Evolutionary conservation across 1,140 invertebrate species (phyloP), one percentile per base, ranked within the genome.

Genomic region (Limonius californicus): DNA sequence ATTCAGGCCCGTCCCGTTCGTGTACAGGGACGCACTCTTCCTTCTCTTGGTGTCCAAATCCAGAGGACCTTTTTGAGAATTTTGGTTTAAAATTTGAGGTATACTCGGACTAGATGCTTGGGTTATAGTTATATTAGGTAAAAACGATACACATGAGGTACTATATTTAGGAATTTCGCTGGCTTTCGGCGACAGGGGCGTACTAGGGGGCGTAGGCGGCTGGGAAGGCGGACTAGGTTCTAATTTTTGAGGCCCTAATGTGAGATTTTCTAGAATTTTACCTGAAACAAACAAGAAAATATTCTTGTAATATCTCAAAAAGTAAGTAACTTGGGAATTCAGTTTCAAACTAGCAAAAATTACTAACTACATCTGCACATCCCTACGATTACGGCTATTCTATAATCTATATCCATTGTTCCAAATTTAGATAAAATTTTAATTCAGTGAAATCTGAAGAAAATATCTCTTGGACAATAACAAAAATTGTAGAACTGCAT

Each of bases 231-330:
- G 68, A n/a, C 54, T 59, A 19, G 21, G 47, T 16, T 54, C 53
- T 23, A 32, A 32, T 50, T 50, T 64, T 20, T 65, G 54, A 18
- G 69, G 67, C 23, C 69, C 69, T 11, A 74, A 53, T 7, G 72
- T 68, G 18, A 76, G 66, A 60, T 74, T 77, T 62, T 76, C 74
- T 61, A 75, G 69, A 42, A 77, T 72, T 73, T 76, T 75, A 57
- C 74, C 75, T 76, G 70, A 39, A 75, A 76, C 30, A 66, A 65
- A 59, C 56, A 67, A 63, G 56, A 62, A 62, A 62, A 55, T 2
- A 1, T 50, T 50, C 7, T 21, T 18, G 7, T 39, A 39, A 12
- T 39, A 39, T 39, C 23, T 27, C 23, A 9, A 27, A 27, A 27
- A 27, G 9, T 3, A 27, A 27, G 3, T 27, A 27, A 27, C 23